Evolutionary conservation across 1,140 invertebrate species (phyloP).

Genomic region (Hycleus cichorii): DNA sequence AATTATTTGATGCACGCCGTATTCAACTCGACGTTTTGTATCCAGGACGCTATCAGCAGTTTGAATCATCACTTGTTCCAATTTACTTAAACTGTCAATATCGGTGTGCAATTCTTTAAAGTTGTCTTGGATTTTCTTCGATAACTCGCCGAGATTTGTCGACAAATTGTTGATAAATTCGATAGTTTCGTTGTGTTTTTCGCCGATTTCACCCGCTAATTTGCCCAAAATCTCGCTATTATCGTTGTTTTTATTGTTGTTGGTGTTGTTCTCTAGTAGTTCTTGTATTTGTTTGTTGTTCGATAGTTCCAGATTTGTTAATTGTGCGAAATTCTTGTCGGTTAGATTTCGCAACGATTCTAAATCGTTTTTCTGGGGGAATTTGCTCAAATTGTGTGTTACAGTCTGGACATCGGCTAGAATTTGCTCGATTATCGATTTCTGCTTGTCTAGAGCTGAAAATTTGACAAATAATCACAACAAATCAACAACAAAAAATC

Average conservation of each 20-base stretch:
- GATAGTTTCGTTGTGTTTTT: constrained; percentile 40
- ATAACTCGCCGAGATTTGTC: constrained; percentile 48
- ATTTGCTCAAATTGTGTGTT: constrained; percentile 17
- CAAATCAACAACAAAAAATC: no score
- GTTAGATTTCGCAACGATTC: constrained; percentile 22
- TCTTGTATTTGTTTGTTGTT: background rate
- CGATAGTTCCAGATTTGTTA: no score
- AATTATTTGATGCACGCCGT: constrained; percentile 77
- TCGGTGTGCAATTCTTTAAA: constrained; percentile 49
- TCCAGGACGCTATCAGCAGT: constrained; percentile 79
- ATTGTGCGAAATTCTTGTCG: no score
- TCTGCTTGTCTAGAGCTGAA: constrained; percentile 30
- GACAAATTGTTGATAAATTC: constrained; percentile 47
- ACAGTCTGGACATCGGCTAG: constrained; percentile 22
- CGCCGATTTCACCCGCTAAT: constrained; percentile 35
- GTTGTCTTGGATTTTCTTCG: constrained; percentile 48
- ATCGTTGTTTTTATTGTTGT: background rate
- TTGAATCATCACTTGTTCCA: constrained; percentile 72
- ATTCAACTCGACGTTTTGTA: constrained; percentile 76
- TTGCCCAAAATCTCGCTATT: constrained; percentile 11
- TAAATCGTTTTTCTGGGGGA: constrained; percentile 20
- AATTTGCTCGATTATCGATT: constrained; percentile 26
- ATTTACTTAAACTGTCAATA: constrained; percentile 56
- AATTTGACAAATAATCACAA: background rate
- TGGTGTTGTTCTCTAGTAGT: background rate